Conservation (phyloP, 2,797 vertebrate genomes). For the Premnoplex brunnescens region DNA sequence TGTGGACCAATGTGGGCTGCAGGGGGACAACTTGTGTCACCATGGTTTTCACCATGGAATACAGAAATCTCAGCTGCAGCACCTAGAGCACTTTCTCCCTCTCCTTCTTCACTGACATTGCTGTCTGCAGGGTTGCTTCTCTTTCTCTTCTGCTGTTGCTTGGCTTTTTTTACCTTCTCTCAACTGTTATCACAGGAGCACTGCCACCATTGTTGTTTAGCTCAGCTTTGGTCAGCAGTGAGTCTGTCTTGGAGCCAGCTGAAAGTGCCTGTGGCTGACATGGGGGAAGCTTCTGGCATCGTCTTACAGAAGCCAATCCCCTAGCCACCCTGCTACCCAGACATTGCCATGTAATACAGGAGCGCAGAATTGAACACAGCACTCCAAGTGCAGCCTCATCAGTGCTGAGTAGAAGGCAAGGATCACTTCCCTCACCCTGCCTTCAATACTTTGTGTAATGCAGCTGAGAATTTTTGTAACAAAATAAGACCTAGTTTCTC, state of each 20-base stretch:
- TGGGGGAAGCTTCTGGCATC: not conserved
- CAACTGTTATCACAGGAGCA: not conserved
- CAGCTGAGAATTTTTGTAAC: not conserved
- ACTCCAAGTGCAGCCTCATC: not conserved
- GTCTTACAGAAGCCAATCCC: not conserved
- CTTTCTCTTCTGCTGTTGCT: not conserved
- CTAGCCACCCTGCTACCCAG: not conserved
- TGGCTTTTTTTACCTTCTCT: not conserved
- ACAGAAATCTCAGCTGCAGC: not conserved
- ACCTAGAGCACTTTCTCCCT: not conserved
- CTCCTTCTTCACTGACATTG: not conserved
- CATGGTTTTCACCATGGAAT: not conserved
- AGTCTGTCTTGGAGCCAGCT: not conserved
- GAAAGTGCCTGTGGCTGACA: not conserved
- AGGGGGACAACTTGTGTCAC: too few species aligned
- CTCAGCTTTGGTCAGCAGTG: not conserved
- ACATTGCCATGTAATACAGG: not conserved
- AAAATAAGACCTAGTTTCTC: not conserved
- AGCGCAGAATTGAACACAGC: not conserved
- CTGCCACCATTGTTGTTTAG: not conserved
- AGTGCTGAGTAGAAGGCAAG: not conserved
- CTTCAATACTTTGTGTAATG: not conserved
- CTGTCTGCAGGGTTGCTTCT: not conserved
- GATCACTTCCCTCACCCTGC: not conserved
- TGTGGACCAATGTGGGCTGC: not conserved